phyloP scores from a whole-genome alignment of 2,888 invertebrate species.

The Anticlea derivata region DNA sequence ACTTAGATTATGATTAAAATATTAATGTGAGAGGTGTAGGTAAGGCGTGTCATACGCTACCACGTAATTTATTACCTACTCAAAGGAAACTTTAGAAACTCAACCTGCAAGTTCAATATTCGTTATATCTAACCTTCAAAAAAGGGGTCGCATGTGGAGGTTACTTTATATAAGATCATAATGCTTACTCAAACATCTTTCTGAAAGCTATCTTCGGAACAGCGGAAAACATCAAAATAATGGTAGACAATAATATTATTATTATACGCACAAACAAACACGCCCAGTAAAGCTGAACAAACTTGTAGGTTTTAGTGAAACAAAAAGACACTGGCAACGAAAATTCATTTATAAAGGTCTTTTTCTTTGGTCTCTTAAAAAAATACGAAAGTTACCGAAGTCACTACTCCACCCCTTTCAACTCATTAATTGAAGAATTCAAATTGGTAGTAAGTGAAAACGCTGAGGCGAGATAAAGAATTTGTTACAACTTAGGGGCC shows the following conservation, averaged over 20 bases:
- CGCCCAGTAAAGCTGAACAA: conserved; percentile 6
- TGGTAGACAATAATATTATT: conserved; percentile 5
- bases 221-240: conserved; percentile 17
- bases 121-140: conserved; percentile 21
- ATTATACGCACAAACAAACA: conserved; percentile 19
- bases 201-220: conserved; percentile 19
- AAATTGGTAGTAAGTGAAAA: conserved; percentile 68
- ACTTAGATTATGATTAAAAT: conserved; percentile 65
- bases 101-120: conserved; percentile 32
- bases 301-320: conserved; percentile 12
- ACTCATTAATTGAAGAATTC: conserved; percentile 53
- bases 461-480: conserved; percentile 72
- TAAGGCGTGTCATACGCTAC: conserved; percentile 27
- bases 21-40: conserved; percentile 49
- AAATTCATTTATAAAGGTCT: conserved; percentile 19
- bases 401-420: conserved; percentile 40
- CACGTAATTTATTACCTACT: conserved; percentile 25
- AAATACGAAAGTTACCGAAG: conserved; percentile 25
- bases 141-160: conserved; percentile 23
- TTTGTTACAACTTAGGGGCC: conserved; percentile 67
- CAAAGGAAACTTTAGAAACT: conserved; percentile 30
- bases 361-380: conserved; percentile 20
- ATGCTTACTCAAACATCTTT: conserved; percentile 26
- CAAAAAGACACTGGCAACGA: conserved; percentile 14
- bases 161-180: conserved; percentile 17